phyloP scores from a whole-genome alignment of 30 jellyfish, hydroid and myxozoan species.

The Turritopsis rubra region DNA sequence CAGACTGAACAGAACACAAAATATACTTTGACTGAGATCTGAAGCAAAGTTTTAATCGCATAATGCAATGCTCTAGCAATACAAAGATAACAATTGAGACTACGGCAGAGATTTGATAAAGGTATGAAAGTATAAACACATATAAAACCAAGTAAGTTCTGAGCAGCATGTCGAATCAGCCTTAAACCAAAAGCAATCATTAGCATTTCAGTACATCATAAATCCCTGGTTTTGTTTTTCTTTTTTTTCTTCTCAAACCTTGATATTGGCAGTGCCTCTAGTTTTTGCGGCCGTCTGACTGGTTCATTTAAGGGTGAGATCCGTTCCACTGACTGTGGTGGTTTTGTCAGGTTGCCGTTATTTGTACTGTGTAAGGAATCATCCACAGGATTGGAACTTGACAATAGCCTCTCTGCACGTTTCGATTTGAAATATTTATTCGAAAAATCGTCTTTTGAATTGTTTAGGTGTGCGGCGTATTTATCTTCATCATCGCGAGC shows the following conservation, averaged over 20 bases:
- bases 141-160: too few species aligned
- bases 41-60: too few species aligned
- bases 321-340: conserved; percentile 32
- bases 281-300: conserved; percentile 54
- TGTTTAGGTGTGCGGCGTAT: conserved; percentile 46
- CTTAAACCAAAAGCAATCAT: too few species aligned
- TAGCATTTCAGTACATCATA: neutral
- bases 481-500: conserved; percentile 50
- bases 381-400: conserved; percentile 26
- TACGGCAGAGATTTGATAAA: too few species aligned
- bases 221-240: conserved; percentile 26
- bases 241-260: conserved; percentile 83
- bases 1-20: too few species aligned
- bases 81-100: too few species aligned
- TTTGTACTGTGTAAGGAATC: neutral
- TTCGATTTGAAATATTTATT: conserved; percentile 71
- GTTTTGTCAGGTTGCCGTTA: conserved; percentile 3
- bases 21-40: too few species aligned
- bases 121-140: too few species aligned
- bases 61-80: too few species aligned
- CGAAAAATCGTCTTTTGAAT: conserved; percentile 54
- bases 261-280: conserved; percentile 80
- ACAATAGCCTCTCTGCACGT: conserved; percentile 77
- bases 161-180: too few species aligned
- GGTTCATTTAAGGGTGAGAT: conserved; percentile 37